Evolutionary conservation across 2,888 invertebrate species (phyloP), one percentile per base, ranked within the genome.

Genomic region (Eurytoma adleriae): DNA sequence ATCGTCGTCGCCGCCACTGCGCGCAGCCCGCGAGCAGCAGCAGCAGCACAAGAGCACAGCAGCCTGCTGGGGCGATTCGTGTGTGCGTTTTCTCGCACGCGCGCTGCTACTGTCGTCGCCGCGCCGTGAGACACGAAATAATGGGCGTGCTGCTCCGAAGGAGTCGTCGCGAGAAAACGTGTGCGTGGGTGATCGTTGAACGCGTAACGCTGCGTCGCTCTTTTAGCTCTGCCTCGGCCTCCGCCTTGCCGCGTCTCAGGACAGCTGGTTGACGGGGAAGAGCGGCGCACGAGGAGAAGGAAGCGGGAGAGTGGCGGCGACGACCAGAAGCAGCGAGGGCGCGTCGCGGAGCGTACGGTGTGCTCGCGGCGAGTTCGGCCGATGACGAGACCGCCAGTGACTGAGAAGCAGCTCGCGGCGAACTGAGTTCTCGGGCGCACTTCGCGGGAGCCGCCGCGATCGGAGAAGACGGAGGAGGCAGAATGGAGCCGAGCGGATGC

Each of bases 121-220:
- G 72, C 61, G 80, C 62, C 74, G 71, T 62, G 73, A 52, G 74
- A 71, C 66, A 77, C 57, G 72, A 62, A 77, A 80, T 77, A 80
- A 80, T 80, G 80, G 80, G 80, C 80, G 80, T 80, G 77, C 80
- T 76, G 67, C 62, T 67, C 30, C 67, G 61, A 52, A 66, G 76
- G 77, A 76, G 61, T 77, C 72, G 52, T 59, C 66, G 62, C n/a
- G 54, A 76, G 69, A 67, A 76, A 68, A 64, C 69, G 80, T 30
- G 80, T 72, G 76, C 80, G 80, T 76, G 74, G 79, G 70, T 70
- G 75, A 79, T 73, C 62, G 40, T 40, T 40, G 40, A 40, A 7
- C 40, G 40, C 40, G 40, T 10, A 10, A 40, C 40, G 40, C 7
- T 40, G 10, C 40, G 40, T 40, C 10, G 40, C 4, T 7, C 40